Base-by-base conservation (phyloP, 2,888 invertebrate genomes). In the Watsonalla binaria region DNA sequence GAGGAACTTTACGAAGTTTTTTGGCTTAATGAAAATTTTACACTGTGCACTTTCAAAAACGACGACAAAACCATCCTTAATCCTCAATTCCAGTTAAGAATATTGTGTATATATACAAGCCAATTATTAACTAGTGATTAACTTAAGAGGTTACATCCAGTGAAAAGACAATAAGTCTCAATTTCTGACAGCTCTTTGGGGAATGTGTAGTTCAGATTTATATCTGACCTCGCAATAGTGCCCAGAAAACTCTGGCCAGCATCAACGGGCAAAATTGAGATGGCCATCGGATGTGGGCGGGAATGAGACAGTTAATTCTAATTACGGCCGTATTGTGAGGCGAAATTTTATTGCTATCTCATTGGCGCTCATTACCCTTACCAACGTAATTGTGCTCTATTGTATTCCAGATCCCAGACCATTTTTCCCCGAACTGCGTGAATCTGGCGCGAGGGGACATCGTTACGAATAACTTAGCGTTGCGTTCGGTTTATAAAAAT, bases 221-320 rank as follows among this genome's bases (percentile, higher is more conserved):
- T 42, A 51, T 51, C 34, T 45, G 11, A 33, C 4, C 51, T 55
- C 45, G 14, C 58, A 68, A 64, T 54, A 54, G 48, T 51, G 46
- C 47, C 55, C 54, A 57, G 66, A 62, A 55, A 63, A 62, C 59
- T 72, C 72, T 82, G 78, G 75, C 63, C 65, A 82, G 63, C 69
- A 63, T 84, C 82, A 79, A 81, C 80, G 68, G 69, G 65, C 70
- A 73, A 77, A 82, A 82, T 79, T 75, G 72, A 76, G 74, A 76
- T 70, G 72, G 74, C 73, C 73, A 78, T 83, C 78, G 80, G 82
- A 82, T 84, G 89, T 89, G 84, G 87, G 87, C 69, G 84, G 79
- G 80, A 80, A 82, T 75, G 86, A 86, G 83, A 89, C 85, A 86
- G 89, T 90, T 90, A 88, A 90, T 90, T 87, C 85, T 89, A 90